phyloP scores from a whole-genome alignment of 2,113 vertebrate species.

The Microtus ochrogaster region DNA sequence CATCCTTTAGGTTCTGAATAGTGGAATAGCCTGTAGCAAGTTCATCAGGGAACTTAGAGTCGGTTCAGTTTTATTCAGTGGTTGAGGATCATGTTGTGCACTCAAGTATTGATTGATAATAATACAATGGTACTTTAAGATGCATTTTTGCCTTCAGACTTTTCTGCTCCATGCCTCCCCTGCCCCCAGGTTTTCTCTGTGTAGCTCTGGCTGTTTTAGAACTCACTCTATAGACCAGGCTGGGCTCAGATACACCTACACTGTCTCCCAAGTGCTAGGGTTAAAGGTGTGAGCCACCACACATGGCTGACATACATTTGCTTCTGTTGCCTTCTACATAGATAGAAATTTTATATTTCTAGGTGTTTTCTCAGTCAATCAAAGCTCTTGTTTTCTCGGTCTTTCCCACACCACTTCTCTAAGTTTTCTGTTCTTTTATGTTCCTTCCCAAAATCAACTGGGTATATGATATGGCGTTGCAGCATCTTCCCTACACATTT shows the following conservation, averaged over 20 bases:
- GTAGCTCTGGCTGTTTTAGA: not conserved
- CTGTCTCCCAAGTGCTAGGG: not conserved
- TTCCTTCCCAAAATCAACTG: slow-evolving; percentile 18
- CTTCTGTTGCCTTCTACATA: slow-evolving; percentile 4
- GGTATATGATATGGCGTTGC: not conserved
- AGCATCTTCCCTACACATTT: slow-evolving; percentile 21
- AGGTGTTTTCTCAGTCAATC: slow-evolving; percentile 23
- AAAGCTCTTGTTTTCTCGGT: slow-evolving; percentile 49
- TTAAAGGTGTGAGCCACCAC: not conserved
- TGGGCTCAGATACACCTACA: too few relatives aligned
- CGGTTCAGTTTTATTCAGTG: slow-evolving; percentile 32
- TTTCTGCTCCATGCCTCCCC: not conserved
- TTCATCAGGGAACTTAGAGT: slow-evolving; percentile 26
- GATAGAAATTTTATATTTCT: slow-evolving; percentile 41
- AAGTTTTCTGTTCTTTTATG: not conserved
- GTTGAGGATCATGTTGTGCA: not conserved
- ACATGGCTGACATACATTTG: not conserved
- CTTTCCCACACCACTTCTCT: not conserved
- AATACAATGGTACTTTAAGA: slow-evolving; percentile 13
- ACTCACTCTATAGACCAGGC: not conserved
- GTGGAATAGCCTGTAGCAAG: not conserved
- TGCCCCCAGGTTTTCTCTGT: not conserved
- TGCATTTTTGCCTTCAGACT: not conserved
- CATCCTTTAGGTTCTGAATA: slow-evolving; percentile 15
- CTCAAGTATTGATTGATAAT: not conserved